Evolutionary conservation across 2,797 vertebrate genomes (phyloP).

Genomic region (Knipowitschia caucasica): DNA sequence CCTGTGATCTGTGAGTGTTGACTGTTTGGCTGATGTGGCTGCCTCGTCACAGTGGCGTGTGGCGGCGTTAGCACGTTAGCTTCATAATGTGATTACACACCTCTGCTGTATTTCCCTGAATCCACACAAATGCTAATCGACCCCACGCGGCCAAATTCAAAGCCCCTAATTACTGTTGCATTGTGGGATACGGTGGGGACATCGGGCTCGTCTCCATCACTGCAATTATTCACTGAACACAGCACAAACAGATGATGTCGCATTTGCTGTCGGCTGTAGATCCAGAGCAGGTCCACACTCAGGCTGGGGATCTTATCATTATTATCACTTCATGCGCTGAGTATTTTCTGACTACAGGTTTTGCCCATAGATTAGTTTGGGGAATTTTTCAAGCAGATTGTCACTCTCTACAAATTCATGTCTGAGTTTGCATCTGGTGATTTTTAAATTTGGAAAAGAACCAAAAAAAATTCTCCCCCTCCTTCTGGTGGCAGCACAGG

Average conservation of each 20-base stretch:
- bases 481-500: no score
- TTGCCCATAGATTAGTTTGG: no score
- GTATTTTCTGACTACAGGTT: no score
- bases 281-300: no score
- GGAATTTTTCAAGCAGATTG: no score
- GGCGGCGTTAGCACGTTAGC: conserved; percentile 25
- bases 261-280: not conserved
- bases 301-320: not conserved
- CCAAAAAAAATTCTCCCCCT: no score
- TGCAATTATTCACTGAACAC: conserved; percentile 23
- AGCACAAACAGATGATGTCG: no score
- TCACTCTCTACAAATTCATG: no score
- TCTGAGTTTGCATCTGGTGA: no score
- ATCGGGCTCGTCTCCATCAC: conserved; percentile 37
- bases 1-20: no score
- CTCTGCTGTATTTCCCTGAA: conserved; percentile 32
- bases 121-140: conserved; percentile 36
- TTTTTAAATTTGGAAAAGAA: no score
- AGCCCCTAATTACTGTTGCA: conserved; percentile 51
- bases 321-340: no score
- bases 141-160: conserved; percentile 41
- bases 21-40: not conserved
- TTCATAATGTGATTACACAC: conserved; percentile 49
- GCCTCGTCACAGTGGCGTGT: conserved; percentile 19
- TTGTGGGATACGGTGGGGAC: conserved; percentile 39